Conservation (phyloP, 2,888 invertebrate species). For the Flexamia atlantica region DNA sequence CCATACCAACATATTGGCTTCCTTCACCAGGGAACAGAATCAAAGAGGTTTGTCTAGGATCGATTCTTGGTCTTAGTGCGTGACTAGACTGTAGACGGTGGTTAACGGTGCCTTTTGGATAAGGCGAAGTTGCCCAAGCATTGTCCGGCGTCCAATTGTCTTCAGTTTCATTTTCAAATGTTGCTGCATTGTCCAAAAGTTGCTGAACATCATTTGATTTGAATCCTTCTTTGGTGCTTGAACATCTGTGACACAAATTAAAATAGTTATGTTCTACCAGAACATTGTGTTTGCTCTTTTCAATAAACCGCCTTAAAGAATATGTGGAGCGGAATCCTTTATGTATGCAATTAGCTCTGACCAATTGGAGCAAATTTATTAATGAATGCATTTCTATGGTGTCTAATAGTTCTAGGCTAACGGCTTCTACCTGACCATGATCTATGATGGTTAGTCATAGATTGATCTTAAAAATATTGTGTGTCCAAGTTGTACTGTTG, state of each 20-base stretch:
- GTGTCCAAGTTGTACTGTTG: too few species aligned
- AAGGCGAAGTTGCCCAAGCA: conserved; percentile 81
- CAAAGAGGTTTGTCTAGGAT: conserved; percentile 83
- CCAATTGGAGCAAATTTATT: too few species aligned
- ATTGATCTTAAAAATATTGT: too few species aligned
- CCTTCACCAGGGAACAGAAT: conserved; percentile 95
- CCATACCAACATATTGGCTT: conserved; percentile 94
- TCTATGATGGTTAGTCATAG: too few species aligned
- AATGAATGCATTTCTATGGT: too few species aligned
- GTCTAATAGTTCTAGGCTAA: too few species aligned
- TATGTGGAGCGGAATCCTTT: too few species aligned
- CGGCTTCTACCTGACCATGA: too few species aligned
- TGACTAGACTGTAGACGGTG: conserved; percentile 69
- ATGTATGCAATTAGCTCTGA: too few species aligned
- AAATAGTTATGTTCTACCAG: neutral
- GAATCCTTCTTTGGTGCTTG: conserved; percentile 1
- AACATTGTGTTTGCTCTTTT: too few species aligned
- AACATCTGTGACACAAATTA: neutral
- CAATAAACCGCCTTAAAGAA: too few species aligned
- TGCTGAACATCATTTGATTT: conserved; percentile 63
- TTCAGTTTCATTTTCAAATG: conserved; percentile 75
- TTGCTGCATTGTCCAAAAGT: conserved; percentile 80
- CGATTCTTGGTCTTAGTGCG: conserved; percentile 73
- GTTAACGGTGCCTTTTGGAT: conserved; percentile 75
- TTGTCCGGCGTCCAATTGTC: conserved; percentile 69